Conservation (phyloP, 2,888 invertebrate species). For the Odontothrips loti region DNA sequence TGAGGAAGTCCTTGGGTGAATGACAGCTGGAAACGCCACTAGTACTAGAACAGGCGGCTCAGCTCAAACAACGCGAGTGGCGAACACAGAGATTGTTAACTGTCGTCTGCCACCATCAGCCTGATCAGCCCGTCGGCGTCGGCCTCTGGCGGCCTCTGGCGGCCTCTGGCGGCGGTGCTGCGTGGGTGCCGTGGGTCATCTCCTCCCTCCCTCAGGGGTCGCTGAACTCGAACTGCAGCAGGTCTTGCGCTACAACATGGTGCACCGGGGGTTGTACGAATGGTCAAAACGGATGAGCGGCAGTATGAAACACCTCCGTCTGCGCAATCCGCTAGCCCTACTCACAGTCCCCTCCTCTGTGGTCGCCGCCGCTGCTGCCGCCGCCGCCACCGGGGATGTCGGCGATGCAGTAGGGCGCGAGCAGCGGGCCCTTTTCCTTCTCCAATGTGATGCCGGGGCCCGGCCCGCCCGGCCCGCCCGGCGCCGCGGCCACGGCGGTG, state of each 20-base stretch:
- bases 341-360: too few species aligned
- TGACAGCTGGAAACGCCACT: too few species aligned
- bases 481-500: neutral
- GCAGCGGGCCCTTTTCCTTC: neutral
- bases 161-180: neutral
- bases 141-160: neutral
- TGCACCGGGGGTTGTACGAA: too few species aligned
- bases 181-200: neutral
- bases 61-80: too few species aligned
- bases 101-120: too few species aligned
- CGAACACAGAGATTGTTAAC: too few species aligned
- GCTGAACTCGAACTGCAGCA: conserved; percentile 22
- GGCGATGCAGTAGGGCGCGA: conserved; percentile 2
- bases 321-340: too few species aligned
- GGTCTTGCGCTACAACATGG: neutral
- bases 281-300: too few species aligned
- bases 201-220: neutral
- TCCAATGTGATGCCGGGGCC: neutral
- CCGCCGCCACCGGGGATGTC: neutral
- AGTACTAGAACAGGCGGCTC: too few species aligned
- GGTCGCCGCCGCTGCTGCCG: too few species aligned
- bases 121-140: neutral
- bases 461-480: neutral
- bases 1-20: too few species aligned
- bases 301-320: too few species aligned